Base-by-base conservation (phyloP, 2,797 vertebrate genomes). In the Gadopsis bispinosus region DNA sequence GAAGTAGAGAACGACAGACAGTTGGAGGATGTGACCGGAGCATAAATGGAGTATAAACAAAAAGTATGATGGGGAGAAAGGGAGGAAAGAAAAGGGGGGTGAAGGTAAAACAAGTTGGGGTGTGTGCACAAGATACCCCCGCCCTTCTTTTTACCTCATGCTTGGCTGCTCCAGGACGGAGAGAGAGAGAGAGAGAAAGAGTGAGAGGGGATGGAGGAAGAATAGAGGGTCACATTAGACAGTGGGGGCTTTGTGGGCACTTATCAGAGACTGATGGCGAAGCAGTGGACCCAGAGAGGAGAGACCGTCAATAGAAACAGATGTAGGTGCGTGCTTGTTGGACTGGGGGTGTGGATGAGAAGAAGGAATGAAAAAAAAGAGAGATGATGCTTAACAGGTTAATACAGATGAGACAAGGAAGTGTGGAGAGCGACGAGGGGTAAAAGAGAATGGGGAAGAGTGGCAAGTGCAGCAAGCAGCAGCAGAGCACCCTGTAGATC, bases 211-310 rank as follows among this genome's bases (percentile, higher is more conserved):
- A 77, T 60, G 64, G 76, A 66, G 78, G 79, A 83, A 87, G 86
- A 91, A 91, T 88, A 86, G 79, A 87, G 86, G 92, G 93, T 90
- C 90, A 88, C 80, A 90, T 84, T 43, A 93, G 88, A 94, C 93
- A 98, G 96, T 97, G 95, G 93, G 87, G 94, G 95, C 97, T 99
- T 99, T 99, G 97, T 99, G 97, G 94, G 93, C 88, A 91, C 94
- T 96, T 96, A 97, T 96, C 95, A 93, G 88, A 89, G 91, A 87
- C 87, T 94, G 83, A 91, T 83, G 91, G 90, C 83, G 83, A 87
- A 84, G 91, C 83, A 79, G 80, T 72, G 74, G 88, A 82, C 80
- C 77, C 87, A 83, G 77, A 87, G 77, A 85, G 83, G 77, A 89
- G 86, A 80, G 80, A 86, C 70, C 45, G 65, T 82, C 88, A 90